Evolutionary conservation across 2,888 invertebrate genomes (phyloP), one percentile per base, ranked within the genome.

Genomic region (Rhagonycha lutea): DNA sequence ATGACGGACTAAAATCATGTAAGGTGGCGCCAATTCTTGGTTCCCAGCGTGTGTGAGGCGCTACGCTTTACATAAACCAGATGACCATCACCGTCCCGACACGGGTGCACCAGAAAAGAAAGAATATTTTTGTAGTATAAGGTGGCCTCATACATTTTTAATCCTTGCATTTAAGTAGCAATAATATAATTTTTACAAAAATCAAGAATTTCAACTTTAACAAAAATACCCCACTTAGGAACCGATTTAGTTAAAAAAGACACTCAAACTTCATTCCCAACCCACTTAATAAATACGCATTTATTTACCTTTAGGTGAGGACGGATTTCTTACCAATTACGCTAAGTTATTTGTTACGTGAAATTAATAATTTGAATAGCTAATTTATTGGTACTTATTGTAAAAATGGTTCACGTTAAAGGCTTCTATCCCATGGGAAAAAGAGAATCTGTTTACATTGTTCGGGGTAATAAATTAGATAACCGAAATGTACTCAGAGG

Each of bases 11-110:
- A 68, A 75, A 79, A 78, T 75, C 80, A 80, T 77, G 80, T 75
- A 79, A 73, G 77, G 80, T 81, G 80, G 80, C 80, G 80, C 80
- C 80, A 81, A 76, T 75, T 72, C 77, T 75, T 61, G 65, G 79
- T 80, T 81, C 79, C 78, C 80, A 81, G 78, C 79, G 79, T 78
- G 80, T 79, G 80, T 79, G 81, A 79, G 80, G 79, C 80, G 77
- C 77, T 79, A 73, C 65, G 63, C 71, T 78, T 79, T 80, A 81
- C 81, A 81, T 80, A 80, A 81, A 80, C 79, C 81, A 81, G 81
- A 81, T 81, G 80, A 78, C 80, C 79, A 78, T 69, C 75, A 70
- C 69, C 72, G 73, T 73, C 73, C 77, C 71, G 71, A 72, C 70
- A 74, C 72, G 74, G 72, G 73, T 32, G 63, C 68, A 72, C 69